Conservation (phyloP, 2,797 vertebrate genomes). For the Amphiprion clarkii region DNA sequence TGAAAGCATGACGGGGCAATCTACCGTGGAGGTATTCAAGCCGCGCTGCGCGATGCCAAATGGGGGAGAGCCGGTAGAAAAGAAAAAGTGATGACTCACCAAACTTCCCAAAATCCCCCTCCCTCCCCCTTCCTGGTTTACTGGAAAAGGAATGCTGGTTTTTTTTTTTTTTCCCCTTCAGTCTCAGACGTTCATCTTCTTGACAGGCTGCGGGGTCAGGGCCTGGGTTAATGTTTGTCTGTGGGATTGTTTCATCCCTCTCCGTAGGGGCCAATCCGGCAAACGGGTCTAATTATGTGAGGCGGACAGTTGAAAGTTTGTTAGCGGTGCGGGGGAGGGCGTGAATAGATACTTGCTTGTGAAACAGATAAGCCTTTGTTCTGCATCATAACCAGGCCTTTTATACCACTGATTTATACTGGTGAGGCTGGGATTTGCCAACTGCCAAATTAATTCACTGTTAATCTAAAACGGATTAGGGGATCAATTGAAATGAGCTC, state of each 20-base stretch:
- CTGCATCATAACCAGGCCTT: constrained; percentile 48
- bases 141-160: constrained; percentile 86
- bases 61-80: constrained; percentile 66
- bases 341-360: constrained; percentile 52
- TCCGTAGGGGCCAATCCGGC: constrained; percentile 49
- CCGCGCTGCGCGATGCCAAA: constrained; percentile 40
- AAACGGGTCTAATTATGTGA: constrained; percentile 71
- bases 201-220: constrained; percentile 78
- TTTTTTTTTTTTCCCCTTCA: constrained; percentile 52
- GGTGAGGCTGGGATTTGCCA: constrained; percentile 49
- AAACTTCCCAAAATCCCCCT: constrained; percentile 87
- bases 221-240: constrained; percentile 80
- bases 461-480: constrained; percentile 59
- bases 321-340: constrained; percentile 51
- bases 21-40: constrained; percentile 68
- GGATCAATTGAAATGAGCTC: constrained; percentile 44
- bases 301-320: constrained; percentile 64
- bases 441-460: constrained; percentile 40
- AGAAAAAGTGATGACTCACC: constrained; percentile 89
- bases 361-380: constrained; percentile 79
- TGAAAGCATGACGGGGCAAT: constrained; percentile 68
- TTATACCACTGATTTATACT: constrained; percentile 52
- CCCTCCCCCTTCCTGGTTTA: constrained; percentile 81
- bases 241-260: constrained; percentile 72
- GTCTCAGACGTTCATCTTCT: constrained; percentile 76